phyloP scores from a whole-genome alignment of 2,888 invertebrate species.

The Metopia argyrocephala region DNA sequence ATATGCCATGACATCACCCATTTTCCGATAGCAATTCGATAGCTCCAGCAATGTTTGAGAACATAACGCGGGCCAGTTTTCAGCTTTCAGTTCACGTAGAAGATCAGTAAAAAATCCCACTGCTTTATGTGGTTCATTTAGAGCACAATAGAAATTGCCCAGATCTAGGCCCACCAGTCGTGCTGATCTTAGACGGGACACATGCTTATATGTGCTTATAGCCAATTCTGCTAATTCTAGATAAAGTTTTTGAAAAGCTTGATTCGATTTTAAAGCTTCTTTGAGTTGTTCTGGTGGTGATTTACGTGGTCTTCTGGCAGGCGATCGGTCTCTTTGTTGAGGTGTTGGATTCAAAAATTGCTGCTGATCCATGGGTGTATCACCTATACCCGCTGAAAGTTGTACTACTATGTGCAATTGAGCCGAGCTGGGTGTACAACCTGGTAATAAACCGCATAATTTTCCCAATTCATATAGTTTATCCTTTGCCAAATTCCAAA shows the following conservation, averaged over 20 bases:
- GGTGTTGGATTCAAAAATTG: conserved; percentile 74
- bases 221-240: conserved; percentile 95
- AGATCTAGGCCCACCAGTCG: conserved; percentile 92
- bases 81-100: conserved; percentile 90
- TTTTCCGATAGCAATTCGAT: conserved; percentile 89
- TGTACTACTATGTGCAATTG: conserved; percentile 94
- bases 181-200: conserved; percentile 88
- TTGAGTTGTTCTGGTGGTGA: conserved; percentile 89
- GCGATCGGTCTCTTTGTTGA: conserved; percentile 78
- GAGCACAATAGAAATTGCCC: conserved; percentile 92
- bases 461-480: conserved; percentile 89
- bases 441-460: conserved; percentile 93
- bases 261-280: conserved; percentile 93
- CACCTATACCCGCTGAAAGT: conserved; percentile 94
- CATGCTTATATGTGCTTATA: conserved; percentile 97
- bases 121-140: conserved; percentile 92
- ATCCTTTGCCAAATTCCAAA: conserved; percentile 92
- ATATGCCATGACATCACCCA: conserved; percentile 86
- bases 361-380: conserved; percentile 81
- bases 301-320: conserved; percentile 78
- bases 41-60: conserved; percentile 90
- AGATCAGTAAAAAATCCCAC: conserved; percentile 93
- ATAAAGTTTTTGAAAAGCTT: conserved; percentile 93
- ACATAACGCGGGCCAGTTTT: conserved; percentile 91
- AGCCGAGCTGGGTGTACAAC: conserved; percentile 87